Evolutionary conservation across 2,113 vertebrate species (phyloP).

Genomic region (Nannobrachium achirus): DNA sequence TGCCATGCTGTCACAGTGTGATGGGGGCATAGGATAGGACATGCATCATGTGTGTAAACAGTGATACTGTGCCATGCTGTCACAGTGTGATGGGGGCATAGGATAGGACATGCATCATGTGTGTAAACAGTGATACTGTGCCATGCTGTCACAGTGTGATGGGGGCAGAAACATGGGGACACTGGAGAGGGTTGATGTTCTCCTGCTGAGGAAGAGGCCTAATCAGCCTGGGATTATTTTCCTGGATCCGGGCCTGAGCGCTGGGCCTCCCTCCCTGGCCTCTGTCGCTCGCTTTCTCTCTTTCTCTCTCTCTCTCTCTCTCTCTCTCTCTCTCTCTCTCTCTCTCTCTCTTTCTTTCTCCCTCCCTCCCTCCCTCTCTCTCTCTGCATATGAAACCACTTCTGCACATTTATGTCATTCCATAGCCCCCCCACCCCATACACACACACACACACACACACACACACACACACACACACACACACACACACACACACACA

Average conservation of each 20-base stretch:
- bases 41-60: constrained; percentile 47
- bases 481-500: constrained; percentile 23
- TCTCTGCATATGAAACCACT: constrained; percentile 86
- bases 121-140: constrained; percentile 52
- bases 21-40: too few species aligned
- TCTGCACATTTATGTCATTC: constrained; percentile 85
- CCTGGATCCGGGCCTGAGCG: constrained; percentile 72
- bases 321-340: constrained; percentile 4
- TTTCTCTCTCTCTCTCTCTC: constrained; percentile 19
- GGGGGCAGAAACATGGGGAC: constrained; percentile 53
- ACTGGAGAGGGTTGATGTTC: constrained; percentile 80
- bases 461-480: constrained; percentile 11
- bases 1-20: constrained; percentile 45
- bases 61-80: constrained; percentile 40
- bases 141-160: constrained; percentile 46
- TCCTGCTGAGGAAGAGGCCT: constrained; percentile 70
- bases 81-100: constrained; percentile 28
- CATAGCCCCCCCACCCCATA: constrained; percentile 42
- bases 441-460: constrained; percentile 4
- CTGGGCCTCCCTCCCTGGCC: constrained; percentile 68
- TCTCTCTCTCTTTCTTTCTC: constrained; percentile 22
- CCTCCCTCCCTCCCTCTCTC: neutral
- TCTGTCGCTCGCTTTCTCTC: constrained; percentile 7
- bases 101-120: neutral
- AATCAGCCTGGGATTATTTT: constrained; percentile 84